phyloP scores from a whole-genome alignment of 2,113 vertebrate genomes.

The Emberiza fucata region DNA sequence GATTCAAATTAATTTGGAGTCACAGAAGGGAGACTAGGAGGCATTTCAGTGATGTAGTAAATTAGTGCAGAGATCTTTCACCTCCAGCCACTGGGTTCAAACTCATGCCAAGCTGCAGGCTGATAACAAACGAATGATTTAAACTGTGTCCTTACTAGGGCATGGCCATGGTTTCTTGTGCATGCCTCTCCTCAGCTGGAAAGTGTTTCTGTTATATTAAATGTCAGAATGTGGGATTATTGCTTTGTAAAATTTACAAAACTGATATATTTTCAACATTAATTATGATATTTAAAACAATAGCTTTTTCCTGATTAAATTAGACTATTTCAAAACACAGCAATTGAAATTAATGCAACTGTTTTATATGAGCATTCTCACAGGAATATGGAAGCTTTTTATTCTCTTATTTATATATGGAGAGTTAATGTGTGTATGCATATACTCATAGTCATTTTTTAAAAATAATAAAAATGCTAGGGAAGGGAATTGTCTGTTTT shows the following conservation, averaged over 20 bases:
- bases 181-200: background rate
- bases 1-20: conserved; percentile 3
- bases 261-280: background rate
- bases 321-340: background rate
- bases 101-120: background rate
- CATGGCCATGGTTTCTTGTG: background rate
- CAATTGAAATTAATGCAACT: background rate
- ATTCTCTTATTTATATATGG: background rate
- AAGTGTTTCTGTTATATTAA: background rate
- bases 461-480: background rate
- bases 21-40: background rate
- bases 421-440: background rate
- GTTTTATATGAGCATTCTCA: background rate
- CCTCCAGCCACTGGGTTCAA: conserved; percentile 32
- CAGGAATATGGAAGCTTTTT: background rate
- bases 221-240: background rate
- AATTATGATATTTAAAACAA: background rate
- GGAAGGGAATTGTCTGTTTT: background rate
- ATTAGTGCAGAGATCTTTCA: conserved; percentile 39
- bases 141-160: background rate
- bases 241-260: background rate
- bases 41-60: conserved; percentile 39
- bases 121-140: conserved; percentile 8
- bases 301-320: background rate
- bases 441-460: background rate